phyloP scores from a whole-genome alignment of 2,113 vertebrate species.

The Nothocercus julius region DNA sequence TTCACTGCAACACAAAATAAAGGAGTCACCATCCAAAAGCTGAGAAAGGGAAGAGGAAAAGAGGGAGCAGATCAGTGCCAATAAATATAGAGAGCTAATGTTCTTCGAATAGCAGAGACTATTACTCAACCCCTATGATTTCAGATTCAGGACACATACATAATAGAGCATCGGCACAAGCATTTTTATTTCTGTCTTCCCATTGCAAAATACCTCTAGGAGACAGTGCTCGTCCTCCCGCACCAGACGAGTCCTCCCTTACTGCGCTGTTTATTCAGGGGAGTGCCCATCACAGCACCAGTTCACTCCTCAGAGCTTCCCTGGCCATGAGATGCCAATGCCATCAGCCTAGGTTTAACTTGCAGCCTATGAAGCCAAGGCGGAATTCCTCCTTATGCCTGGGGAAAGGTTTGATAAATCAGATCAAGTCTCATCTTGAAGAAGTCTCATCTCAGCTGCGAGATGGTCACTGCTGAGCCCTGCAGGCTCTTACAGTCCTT shows the following conservation, averaged over 20 bases:
- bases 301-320: accelerated
- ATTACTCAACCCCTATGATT: not conserved
- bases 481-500: not conserved
- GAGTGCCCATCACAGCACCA: not conserved
- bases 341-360: not conserved
- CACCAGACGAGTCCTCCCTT: not conserved
- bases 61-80: not conserved
- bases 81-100: not conserved
- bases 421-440: not conserved
- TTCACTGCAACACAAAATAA: not conserved
- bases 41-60: not conserved
- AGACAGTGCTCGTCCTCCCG: not conserved
- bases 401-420: not conserved
- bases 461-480: not conserved
- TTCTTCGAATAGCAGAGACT: not conserved
- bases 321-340: not conserved
- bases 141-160: not conserved
- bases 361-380: not conserved
- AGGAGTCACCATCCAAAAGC: not conserved
- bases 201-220: not conserved
- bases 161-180: not conserved
- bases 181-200: not conserved
- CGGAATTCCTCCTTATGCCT: not conserved
- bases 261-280: not conserved
- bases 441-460: not conserved